Conservation (phyloP, 2,888 invertebrate genomes). For the Lypha dubia region DNA sequence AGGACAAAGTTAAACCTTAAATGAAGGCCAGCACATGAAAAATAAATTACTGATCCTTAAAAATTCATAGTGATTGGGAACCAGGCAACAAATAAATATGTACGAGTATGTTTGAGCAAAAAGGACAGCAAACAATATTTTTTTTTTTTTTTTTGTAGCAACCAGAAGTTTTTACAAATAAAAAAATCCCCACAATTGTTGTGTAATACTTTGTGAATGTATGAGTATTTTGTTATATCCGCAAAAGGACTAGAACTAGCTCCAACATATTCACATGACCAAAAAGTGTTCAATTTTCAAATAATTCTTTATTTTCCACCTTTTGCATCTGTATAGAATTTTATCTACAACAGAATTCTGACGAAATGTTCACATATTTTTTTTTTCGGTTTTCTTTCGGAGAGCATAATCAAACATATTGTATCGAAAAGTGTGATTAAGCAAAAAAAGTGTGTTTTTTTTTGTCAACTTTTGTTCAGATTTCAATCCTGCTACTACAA, state of each 20-base stretch:
- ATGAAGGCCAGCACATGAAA: background rate
- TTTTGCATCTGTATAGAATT: background rate
- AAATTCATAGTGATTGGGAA: constrained; percentile 7
- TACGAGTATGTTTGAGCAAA: background rate
- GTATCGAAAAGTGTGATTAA: constrained; percentile 35
- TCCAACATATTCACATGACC: background rate
- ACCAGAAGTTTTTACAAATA: background rate
- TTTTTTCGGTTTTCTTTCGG: constrained; percentile 1
- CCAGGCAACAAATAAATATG: background rate
- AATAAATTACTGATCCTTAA: background rate
- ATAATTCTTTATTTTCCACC: constrained; percentile 9
- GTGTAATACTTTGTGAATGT: background rate
- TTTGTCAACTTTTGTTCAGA: background rate
- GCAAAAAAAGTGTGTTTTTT: too few relatives aligned
- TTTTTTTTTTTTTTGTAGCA: too few relatives aligned
- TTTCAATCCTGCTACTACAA: background rate
- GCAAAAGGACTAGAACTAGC: background rate
- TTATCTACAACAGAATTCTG: constrained; percentile 20
- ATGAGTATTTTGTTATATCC: background rate
- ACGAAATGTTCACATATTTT: constrained; percentile 11
- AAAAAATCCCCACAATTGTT: background rate
- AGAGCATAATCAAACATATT: constrained; percentile 44
- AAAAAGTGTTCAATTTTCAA: constrained; percentile 30
- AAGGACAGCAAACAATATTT: background rate
- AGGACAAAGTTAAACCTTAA: background rate